These are phyloP conservation scores for Cylindroiulus punctatus DNA, from an alignment of 2,888 invertebrate genomes.

Conservation along the genomic window DNA sequence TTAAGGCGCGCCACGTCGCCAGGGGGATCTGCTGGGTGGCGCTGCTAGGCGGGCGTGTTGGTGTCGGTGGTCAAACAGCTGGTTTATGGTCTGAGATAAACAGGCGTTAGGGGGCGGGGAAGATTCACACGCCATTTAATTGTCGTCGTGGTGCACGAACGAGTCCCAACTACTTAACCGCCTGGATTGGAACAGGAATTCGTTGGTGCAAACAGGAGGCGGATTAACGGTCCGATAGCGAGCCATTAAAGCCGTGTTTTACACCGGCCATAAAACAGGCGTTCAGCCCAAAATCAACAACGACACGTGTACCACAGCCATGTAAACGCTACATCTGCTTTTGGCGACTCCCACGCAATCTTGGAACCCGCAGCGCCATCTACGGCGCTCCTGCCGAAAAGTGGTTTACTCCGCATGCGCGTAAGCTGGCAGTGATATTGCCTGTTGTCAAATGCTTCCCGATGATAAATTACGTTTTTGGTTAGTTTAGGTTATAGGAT, in stretches of 20 bases:
- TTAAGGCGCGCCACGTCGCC: no score
- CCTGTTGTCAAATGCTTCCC: no score
- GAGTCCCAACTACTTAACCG: neutral
- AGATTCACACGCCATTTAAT: neutral
- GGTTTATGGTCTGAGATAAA: constrained; percentile 44
- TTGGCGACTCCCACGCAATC: neutral
- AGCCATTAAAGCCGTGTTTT: neutral
- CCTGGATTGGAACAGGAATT: no score
- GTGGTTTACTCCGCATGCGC: no score
- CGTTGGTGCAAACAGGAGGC: no score
- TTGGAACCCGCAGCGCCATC: no score
- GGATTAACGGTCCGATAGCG: constrained; percentile 5
- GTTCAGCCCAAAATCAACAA: neutral
- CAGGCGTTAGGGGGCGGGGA: neutral
- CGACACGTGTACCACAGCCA: neutral
- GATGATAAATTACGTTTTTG: no score
- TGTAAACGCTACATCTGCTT: neutral
- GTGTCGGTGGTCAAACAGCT: constrained; percentile 26
- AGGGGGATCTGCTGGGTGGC: no score
- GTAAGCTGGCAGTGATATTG: no score
- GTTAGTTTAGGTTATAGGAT: no score
- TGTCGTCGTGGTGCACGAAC: neutral
- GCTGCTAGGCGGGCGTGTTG: neutral
- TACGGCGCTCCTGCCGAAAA: no score
- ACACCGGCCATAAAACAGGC: neutral